Evolutionary conservation across 2,888 invertebrate genomes (phyloP), one percentile per base, ranked within the genome.

Genomic region (Drosophila barbarae): DNA sequence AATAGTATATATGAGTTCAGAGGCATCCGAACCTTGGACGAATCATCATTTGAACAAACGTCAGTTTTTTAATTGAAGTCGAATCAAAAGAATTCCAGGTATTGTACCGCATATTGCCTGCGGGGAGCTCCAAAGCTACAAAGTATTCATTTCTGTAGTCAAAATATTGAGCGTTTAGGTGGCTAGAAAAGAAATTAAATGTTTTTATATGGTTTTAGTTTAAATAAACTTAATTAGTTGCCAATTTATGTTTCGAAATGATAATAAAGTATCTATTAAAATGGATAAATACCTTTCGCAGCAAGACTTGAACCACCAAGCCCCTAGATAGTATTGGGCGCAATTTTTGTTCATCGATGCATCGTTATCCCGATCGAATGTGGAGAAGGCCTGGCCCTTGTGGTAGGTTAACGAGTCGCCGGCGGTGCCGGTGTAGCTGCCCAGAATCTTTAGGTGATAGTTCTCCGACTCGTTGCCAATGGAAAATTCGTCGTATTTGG

Each of bases 1-100:
- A 21, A n/a, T n/a, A n/a, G n/a, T n/a, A n/a, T 9, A 2, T 1
- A 13, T 21, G 7, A 13, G 2, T 5, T 51, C 21, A 55, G n/a
- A 36, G 18, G 30, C 52, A 56, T 9, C 23, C 30, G 5, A 46
- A 59, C 8, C 5, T 59, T 1, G 59, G 59, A 1, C 60, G 59
- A 38, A 60, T 60, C 59, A 59, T 58, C 42, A 60, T 59, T 38
- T 59, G 46, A 28, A 59, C 46, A 13, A 46, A 30, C 2, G 7
- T 46, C 1, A 46, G 13, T 7, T 34, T 46, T 8, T 0, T 0
- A 21, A 21, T 13, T 30, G 13, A 1, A 32, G 1, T 9, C 2
- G 18, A 18, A 3, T 18, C 6, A 30, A 42, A 36, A 1, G 34
- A 1, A 3, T 10, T 10, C 58, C 58, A 59, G 3, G 2, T 6